phyloP scores from a whole-genome alignment of 92 coral and sea anemone genomes.

The Actinernus sp. region DNA sequence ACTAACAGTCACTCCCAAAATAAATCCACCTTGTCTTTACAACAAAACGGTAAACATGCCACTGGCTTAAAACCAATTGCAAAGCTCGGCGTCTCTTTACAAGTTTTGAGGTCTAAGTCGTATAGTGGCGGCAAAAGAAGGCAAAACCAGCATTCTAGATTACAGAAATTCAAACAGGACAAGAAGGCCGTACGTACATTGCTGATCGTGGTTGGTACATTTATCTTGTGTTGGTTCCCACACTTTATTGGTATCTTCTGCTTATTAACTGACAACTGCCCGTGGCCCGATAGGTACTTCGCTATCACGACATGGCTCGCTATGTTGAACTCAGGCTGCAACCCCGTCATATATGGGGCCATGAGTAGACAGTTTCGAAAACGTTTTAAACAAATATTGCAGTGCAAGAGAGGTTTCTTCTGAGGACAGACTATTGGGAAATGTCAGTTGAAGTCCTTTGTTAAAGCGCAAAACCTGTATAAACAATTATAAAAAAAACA shows the following conservation, averaged over 20 bases:
- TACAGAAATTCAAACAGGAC: constrained; percentile 63
- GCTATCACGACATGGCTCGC: constrained; percentile 92
- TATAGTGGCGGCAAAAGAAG: too few relatives aligned
- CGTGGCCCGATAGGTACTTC: constrained; percentile 80
- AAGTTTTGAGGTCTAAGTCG: too few relatives aligned
- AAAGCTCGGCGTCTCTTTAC: too few relatives aligned
- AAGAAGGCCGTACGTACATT: constrained; percentile 84
- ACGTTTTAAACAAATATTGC: constrained; percentile 79
- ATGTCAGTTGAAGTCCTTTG: too few relatives aligned
- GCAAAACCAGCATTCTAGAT: not conserved
- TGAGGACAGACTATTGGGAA: too few relatives aligned
- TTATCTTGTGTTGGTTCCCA: constrained; percentile 82
- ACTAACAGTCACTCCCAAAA: too few relatives aligned
- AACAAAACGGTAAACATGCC: too few relatives aligned
- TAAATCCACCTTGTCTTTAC: too few relatives aligned
- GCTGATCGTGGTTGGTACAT: constrained; percentile 79
- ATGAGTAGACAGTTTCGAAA: constrained; percentile 88
- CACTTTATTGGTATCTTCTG: constrained; percentile 91
- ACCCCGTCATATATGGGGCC: constrained; percentile 88
- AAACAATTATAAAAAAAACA: too few relatives aligned
- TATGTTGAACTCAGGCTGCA: constrained; percentile 90
- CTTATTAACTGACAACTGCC: constrained; percentile 45
- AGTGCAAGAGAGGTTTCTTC: constrained; percentile 74
- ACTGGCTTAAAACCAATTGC: too few relatives aligned
- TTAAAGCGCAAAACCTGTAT: too few relatives aligned